Evolutionary conservation across 2,113 vertebrate genomes (phyloP).

Genomic region (Brienomyrus longianalis): DNA sequence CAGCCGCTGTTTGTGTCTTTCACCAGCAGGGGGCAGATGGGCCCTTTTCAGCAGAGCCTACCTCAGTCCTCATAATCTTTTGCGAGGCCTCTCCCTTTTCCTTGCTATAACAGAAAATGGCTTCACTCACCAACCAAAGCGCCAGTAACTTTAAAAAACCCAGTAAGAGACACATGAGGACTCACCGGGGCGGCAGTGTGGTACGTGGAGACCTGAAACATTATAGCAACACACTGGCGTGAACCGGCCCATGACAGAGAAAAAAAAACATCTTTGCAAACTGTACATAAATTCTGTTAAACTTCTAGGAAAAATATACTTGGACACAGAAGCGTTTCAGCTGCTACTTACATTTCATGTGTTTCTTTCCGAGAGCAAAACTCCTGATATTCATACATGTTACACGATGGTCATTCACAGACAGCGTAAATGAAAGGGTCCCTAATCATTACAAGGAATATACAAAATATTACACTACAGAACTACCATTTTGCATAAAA

Average conservation of each 20-base stretch:
- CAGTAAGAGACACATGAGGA: background rate
- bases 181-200: background rate
- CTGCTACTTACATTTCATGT: background rate
- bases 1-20: background rate
- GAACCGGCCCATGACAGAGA: background rate
- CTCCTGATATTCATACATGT: background rate
- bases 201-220: background rate
- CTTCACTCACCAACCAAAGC: background rate
- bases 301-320: background rate
- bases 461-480: conserved; percentile 5
- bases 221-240: background rate
- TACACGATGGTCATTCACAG: background rate
- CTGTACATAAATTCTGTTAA: background rate
- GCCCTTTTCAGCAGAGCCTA: background rate
- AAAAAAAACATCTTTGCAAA: background rate
- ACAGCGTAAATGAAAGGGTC: background rate
- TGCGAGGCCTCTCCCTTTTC: background rate
- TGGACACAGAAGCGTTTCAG: background rate
- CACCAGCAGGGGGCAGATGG: conserved; percentile 21
- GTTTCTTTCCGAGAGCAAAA: background rate
- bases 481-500: conserved; percentile 1
- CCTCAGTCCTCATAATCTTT: background rate
- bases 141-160: background rate
- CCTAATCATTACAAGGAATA: background rate
- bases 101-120: conserved; percentile 2